Evolutionary conservation across 1,140 invertebrate genomes (phyloP).

Genomic region (Anagrus nilaparvatae): DNA sequence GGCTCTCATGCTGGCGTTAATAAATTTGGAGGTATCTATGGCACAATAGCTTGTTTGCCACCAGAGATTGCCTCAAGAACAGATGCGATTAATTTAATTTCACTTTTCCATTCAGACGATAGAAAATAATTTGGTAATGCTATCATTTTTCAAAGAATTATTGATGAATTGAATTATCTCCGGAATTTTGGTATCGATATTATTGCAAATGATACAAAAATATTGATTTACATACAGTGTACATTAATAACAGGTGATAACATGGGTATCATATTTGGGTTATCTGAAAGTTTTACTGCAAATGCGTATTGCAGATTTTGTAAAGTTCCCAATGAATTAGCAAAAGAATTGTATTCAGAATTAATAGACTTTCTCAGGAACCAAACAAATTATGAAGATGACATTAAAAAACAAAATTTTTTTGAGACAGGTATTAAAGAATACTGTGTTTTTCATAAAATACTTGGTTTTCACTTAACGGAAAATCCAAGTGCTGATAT

Average conservation of each 20-base stretch:
- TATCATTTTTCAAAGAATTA: neutral
- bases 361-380: too few species aligned
- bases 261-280: too few species aligned
- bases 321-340: too few species aligned
- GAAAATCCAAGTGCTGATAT: neutral
- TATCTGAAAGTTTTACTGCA: too few species aligned
- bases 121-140: constrained; percentile 1
- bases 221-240: too few species aligned
- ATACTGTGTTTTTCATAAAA: neutral
- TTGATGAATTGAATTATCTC: neutral
- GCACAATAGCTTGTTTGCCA: neutral
- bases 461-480: neutral
- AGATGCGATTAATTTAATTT: neutral
- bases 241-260: too few species aligned
- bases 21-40: constrained; percentile 1
- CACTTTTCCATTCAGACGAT: neutral
- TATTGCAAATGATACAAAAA: too few species aligned
- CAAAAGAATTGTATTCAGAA: too few species aligned
- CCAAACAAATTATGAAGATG: neutral
- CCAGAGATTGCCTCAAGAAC: neutral
- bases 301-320: too few species aligned
- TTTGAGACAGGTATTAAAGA: neutral
- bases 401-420: neutral
- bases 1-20: constrained; percentile 7
- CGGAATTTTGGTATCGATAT: too few species aligned